Evolutionary conservation across 1,140 invertebrate genomes (phyloP), one percentile per base, ranked within the genome.

Genomic region (Hypsibius dujardini): DNA sequence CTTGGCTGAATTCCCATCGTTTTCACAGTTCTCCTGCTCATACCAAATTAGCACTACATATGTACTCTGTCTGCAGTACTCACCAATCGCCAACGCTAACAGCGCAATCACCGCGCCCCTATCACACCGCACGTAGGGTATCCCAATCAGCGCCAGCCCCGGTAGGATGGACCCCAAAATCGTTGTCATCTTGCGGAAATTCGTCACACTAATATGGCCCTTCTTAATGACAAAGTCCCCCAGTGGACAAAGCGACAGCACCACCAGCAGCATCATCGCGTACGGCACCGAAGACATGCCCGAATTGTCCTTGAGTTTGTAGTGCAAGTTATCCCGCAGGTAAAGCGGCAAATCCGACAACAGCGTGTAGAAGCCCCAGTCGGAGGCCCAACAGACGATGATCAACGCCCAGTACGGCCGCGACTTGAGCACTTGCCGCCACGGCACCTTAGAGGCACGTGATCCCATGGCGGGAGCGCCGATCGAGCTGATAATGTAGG

Each of bases 311-410:
- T 86, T 84, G 47, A 89, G 80, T 75, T 88, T 81, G 76, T 86
- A 88, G 72, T 86, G 80, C 47, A 88, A 82, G 15, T 85, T 85
- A 76, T 89, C 88, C 81, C 85, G 88, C 84, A 96, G 88, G 79
- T 92, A 96, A 47, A 87, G 90, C 1, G 92, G 92, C 46, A 95
- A 79, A 75, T 90, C 88, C 0, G 90, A 93, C 0, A 94, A 82
- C 77, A 93, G 83, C 0, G 90, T 94, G 77, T 95, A 95, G 79
- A 93, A 93, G 15, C 91, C 92, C 92, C 92, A 95, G 80, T 95
- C 94, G 79, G 94, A 91, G 72, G 88, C 87, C 79, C 94, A 94
- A 79, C 95, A 91, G 1, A 90, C 90, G 40, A 86, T 84, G 40
- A 90, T 85, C 70, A 93, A 90, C 0, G 92, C 90, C 88, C 90